Evolutionary conservation across 2,113 vertebrate genomes (phyloP).

Genomic region (Hiodon tergisus): DNA sequence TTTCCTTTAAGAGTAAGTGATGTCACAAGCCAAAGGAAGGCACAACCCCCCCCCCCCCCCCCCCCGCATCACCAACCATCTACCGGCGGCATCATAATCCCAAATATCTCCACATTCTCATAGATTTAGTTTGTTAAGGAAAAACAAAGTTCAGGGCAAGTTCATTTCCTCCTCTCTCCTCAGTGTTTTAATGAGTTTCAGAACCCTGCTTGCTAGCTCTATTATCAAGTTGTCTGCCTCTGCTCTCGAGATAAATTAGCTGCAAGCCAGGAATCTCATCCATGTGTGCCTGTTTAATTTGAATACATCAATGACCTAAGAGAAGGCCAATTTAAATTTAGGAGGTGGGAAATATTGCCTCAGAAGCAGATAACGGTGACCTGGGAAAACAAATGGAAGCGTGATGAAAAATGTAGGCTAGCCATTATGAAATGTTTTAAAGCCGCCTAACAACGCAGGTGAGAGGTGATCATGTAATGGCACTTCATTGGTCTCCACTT

Average conservation of each 20-base stretch:
- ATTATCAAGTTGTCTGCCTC: constrained; percentile 36
- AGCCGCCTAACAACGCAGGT: neutral
- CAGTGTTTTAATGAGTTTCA: constrained; percentile 47
- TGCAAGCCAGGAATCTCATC: constrained; percentile 23
- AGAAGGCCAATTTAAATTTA: constrained; percentile 42
- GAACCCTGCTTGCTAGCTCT: constrained; percentile 32
- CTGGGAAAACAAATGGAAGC: neutral
- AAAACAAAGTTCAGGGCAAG: constrained; percentile 37
- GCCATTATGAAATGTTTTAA: neutral
- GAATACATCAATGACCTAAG: constrained; percentile 30
- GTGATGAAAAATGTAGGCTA: constrained; percentile 4
- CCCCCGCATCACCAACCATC: constrained; percentile 10
- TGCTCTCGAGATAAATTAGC: constrained; percentile 44
- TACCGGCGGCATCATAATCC: constrained; percentile 40
- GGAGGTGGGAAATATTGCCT: constrained; percentile 15
- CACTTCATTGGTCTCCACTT: neutral
- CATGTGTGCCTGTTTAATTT: constrained; percentile 27
- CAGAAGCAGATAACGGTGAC: neutral
- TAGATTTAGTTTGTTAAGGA: neutral
- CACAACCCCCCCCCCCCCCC: too few relatives aligned
- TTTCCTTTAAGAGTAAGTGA: too few relatives aligned
- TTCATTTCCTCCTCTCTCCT: constrained; percentile 38
- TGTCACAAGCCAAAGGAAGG: too few relatives aligned
- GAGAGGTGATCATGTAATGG: neutral
- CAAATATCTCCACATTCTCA: neutral